Conservation (phyloP, 1,140 invertebrate species). For the Halictus rubicundus region DNA sequence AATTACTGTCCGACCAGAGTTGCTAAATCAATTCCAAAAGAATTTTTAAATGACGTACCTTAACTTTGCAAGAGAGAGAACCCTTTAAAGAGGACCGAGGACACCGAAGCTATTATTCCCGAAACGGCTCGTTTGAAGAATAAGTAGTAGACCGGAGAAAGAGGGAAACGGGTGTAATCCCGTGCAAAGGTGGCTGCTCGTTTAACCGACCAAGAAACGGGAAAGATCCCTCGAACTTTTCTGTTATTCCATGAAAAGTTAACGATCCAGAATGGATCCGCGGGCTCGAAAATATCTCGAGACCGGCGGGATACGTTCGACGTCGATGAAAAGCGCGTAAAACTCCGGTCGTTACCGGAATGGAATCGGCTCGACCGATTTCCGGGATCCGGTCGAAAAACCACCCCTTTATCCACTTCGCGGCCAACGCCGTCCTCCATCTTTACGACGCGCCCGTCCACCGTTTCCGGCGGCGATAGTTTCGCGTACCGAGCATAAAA, state of each 20-base stretch:
- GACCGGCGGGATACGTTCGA: not conserved
- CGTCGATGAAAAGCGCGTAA: conserved; percentile 19
- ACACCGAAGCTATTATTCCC: not conserved
- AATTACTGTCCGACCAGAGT: too few species aligned
- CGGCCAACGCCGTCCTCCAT: not conserved
- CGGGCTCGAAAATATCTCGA: not conserved
- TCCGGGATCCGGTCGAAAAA: not conserved
- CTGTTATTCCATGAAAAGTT: conserved; percentile 36
- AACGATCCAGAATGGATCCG: not conserved
- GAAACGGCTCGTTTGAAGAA: not conserved
- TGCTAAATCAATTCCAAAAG: too few species aligned
- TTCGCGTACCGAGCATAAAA: conserved; percentile 1
- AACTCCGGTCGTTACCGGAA: not conserved
- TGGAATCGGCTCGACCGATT: conserved; percentile 24
- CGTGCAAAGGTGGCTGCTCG: not conserved
- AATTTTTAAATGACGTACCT: too few species aligned
- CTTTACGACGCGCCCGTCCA: conserved; percentile 26
- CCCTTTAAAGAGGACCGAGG: not conserved
- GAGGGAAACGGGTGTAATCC: not conserved
- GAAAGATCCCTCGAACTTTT: not conserved
- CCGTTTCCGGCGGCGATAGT: not conserved
- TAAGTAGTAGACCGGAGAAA: not conserved
- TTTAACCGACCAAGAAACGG: not conserved
- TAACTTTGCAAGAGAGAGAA: too few species aligned
- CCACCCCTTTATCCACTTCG: not conserved